Conservation (phyloP, 2,888 invertebrate genomes). For the Alloplasta piceator region DNA sequence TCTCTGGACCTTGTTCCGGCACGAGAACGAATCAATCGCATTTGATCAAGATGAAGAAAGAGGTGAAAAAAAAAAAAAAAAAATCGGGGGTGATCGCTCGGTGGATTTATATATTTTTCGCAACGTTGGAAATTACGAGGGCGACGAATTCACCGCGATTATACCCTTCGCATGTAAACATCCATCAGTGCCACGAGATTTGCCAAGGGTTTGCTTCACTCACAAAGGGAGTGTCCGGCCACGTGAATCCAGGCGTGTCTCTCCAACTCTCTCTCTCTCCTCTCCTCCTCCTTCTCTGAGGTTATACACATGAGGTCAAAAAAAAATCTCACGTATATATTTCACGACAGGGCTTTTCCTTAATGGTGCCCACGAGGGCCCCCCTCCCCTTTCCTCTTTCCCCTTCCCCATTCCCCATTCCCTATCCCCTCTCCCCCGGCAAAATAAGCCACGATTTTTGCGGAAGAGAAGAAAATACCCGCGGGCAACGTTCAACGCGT, state of each 20-base stretch:
- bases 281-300: not conserved
- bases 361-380: slow-evolving; percentile 7
- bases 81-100: not conserved
- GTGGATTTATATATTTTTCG: slow-evolving; percentile 12
- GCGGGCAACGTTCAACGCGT: no score
- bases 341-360: slow-evolving; percentile 2
- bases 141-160: not conserved
- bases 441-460: no score
- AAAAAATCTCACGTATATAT: not conserved
- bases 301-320: not conserved
- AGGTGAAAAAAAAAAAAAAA: slow-evolving; percentile 1
- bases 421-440: no score
- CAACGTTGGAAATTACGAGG: not conserved
- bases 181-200: slow-evolving; percentile 47
- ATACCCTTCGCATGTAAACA: slow-evolving; percentile 3
- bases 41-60: not conserved
- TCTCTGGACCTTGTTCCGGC: not conserved
- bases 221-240: slow-evolving; percentile 19
- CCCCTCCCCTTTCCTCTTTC: no score
- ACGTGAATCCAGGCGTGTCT: slow-evolving; percentile 40
- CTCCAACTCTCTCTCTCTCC: not conserved
- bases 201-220: slow-evolving; percentile 21
- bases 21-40: slow-evolving; percentile 13
- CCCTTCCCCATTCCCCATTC: no score
- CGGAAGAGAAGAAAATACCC: no score